phyloP scores from a whole-genome alignment of 2,113 vertebrate species.

The Podiceps cristatus region DNA sequence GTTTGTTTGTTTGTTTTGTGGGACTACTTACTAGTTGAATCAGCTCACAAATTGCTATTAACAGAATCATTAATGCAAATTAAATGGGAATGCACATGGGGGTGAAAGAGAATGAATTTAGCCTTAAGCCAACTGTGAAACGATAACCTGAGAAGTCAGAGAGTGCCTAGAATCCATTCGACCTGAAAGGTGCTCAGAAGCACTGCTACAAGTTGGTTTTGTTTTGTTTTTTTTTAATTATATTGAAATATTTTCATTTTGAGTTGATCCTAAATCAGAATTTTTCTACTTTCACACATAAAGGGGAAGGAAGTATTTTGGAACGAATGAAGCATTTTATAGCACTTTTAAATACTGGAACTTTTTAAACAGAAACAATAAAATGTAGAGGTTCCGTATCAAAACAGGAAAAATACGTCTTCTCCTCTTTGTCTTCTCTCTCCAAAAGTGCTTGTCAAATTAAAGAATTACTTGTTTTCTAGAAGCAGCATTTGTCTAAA shows the following conservation, averaged over 20 bases:
- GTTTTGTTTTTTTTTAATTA: neutral
- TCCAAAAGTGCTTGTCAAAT: neutral
- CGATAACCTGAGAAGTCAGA: neutral
- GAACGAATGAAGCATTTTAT: neutral
- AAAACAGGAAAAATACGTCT: neutral
- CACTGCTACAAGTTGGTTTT: neutral
- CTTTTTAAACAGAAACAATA: neutral
- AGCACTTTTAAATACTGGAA: neutral
- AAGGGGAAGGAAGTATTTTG: neutral
- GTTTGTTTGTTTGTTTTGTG: neutral
- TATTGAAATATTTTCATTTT: neutral
- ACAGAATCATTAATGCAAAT: slow-evolving; percentile 12
- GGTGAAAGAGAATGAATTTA: neutral
- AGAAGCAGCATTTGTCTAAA: neutral
- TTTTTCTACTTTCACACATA: neutral
- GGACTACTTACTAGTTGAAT: neutral
- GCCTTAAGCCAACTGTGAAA: neutral
- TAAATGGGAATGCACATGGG: neutral
- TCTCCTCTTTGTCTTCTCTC: neutral
- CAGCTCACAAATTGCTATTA: neutral
- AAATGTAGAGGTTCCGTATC: neutral
- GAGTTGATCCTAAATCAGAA: neutral
- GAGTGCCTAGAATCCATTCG: neutral
- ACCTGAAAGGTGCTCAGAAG: neutral
- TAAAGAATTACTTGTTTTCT: neutral